These are phyloP conservation scores for Lates japonicus DNA, from an alignment of 2,797 vertebrate genomes.

Conservation along the genomic window DNA sequence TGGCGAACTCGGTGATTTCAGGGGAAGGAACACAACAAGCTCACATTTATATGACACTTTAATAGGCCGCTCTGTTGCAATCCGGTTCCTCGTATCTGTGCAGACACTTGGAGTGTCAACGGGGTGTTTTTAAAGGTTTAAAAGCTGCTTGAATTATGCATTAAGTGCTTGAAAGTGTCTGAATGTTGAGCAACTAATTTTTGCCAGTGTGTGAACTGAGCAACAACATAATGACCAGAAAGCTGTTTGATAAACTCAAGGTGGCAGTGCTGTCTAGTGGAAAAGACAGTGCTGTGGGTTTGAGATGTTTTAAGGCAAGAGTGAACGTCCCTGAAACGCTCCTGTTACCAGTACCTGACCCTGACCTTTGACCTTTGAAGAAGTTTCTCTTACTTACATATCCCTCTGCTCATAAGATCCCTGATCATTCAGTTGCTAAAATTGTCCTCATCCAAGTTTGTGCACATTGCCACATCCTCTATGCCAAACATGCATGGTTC, in stretches of 20 bases:
- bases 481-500: not conserved
- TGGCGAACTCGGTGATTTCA: constrained; percentile 61
- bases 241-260: constrained; percentile 58
- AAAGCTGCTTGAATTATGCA: constrained; percentile 53
- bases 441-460: not conserved
- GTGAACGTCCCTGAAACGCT: not conserved
- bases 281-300: not conserved
- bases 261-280: constrained; percentile 60
- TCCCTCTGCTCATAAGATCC: not conserved
- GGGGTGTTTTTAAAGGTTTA: constrained; percentile 59
- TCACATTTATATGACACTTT: constrained; percentile 71
- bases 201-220: constrained; percentile 32
- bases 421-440: not conserved
- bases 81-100: constrained; percentile 38
- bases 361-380: constrained; percentile 33
- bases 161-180: constrained; percentile 32
- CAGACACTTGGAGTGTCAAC: constrained; percentile 43
- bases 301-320: not conserved
- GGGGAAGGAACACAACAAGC: constrained; percentile 67
- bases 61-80: constrained; percentile 45
- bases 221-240: constrained; percentile 29
- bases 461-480: not conserved
- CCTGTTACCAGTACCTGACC: not conserved
- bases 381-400: too few species aligned
- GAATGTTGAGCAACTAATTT: constrained; percentile 38